phyloP scores from a whole-genome alignment of 2,797 vertebrate species.

The Clarias pachynema region DNA sequence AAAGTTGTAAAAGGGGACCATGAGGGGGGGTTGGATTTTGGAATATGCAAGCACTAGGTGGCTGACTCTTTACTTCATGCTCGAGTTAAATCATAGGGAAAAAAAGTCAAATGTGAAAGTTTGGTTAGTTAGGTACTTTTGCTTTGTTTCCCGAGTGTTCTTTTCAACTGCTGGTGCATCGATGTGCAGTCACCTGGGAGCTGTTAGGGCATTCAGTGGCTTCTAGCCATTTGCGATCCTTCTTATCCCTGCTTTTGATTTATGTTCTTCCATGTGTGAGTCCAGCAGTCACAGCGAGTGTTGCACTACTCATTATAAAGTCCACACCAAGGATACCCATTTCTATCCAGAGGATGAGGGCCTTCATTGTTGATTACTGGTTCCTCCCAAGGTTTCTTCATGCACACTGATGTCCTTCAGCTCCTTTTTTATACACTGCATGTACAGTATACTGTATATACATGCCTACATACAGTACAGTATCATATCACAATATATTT shows the following conservation, averaged over 20 bases:
- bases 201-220: slow-evolving; percentile 26
- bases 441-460: no score
- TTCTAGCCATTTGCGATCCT: neutral
- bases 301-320: slow-evolving; percentile 15
- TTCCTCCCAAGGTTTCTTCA: neutral
- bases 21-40: neutral
- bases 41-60: neutral
- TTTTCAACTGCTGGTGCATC: neutral
- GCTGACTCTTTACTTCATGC: neutral
- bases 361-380: neutral
- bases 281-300: slow-evolving; percentile 17
- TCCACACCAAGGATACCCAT: neutral
- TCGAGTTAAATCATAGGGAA: neutral
- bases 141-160: neutral
- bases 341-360: neutral
- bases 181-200: slow-evolving; percentile 4
- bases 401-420: no score
- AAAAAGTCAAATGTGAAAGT: neutral
- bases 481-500: no score
- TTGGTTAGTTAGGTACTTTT: slow-evolving; percentile 6
- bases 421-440: no score
- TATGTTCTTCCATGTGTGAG: slow-evolving; percentile 17
- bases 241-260: slow-evolving; percentile 13
- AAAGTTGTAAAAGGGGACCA: neutral
- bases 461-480: no score